Base-by-base conservation (phyloP, 2,888 invertebrate genomes). In the Ellobium chinense region DNA sequence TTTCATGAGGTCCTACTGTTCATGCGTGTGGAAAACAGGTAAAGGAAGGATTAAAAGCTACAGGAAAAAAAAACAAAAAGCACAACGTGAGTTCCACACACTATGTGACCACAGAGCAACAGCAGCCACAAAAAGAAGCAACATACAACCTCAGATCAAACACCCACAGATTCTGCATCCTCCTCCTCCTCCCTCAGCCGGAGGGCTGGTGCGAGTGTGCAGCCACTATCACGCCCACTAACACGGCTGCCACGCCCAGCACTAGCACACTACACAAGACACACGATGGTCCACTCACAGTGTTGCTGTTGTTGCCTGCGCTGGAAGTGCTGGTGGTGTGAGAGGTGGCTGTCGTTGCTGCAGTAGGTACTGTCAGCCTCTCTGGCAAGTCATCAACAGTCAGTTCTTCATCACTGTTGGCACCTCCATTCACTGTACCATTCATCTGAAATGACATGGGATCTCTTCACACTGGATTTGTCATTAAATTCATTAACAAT, bases 331-430 rank as follows among this genome's bases (percentile, higher is more conserved):
- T 27, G 24, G 36, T 29, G 63, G 27, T 54, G n/a, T n/a, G n/a
- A n/a, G n/a, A n/a, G 12, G 37, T 63, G 18, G 65, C 18, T 24
- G 29, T 75, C 21, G 76, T 34, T 37, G 60, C 34, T n/a, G 68
- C 39, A 39, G 68, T 21, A 21, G 24, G 58, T 5, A 88, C 83
- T 46, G 82, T 84, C 62, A 89, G 70, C 24, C 86, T 73, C 9
- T 84, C 75, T 27, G 90, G 90, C 29, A 90, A 84, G 74, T 90
- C 90, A 80, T 89, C 89, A 63, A 89, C 81, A 21, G 87, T 85
- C 58, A 89, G 82, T 46, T 88, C 87, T 60, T 86, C 87, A 84
- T 88, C 82, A 31, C 68, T 68, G 39, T 74, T 65, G 62, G 80
- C 76, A 7, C 46, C 76, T 39, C 66, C 83, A 37, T 78, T 78